Base-by-base conservation (phyloP, 1,140 invertebrate genomes). In the Globodera rostochiensis region DNA sequence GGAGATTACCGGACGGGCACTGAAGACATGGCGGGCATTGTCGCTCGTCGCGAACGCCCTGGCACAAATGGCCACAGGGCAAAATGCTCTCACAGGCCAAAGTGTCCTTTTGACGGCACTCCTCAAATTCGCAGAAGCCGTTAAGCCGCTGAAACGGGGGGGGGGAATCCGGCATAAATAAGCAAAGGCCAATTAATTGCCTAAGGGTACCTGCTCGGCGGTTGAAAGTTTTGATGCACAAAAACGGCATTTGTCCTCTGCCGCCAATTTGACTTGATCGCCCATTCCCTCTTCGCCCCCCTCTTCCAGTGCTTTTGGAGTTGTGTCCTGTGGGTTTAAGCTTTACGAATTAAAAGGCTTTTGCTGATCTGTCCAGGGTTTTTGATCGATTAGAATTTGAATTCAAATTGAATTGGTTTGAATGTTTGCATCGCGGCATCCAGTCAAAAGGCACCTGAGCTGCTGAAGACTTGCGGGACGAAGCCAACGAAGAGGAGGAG, bases 61-160 rank as follows among this genome's bases (percentile, higher is more conserved):
- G 94, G 90, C 97, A 99, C 81, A 94, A 91, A 90, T 99, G 97
- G 0, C 96, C 95, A 90, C 97, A 98, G 0, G 92, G 87, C 74
- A 95, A 92, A 11, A 94, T 92, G 84, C 94, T 95, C 4, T 91
- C 92, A 90, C 96, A 98, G 1, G 95, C 95, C 73, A 93, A 94
- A 80, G 93, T 92, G 1, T 80, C 57, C 46, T 77, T 85, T 90
- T 94, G 93, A 91, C 94, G 94, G 90, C 97, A 98, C 86, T 98
- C 96, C 15, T 94, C 93, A 88, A 97, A 95, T 7, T 94, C 93
- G 88, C 97, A 98, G 3, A 98, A 93, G 87, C 96, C 96, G 6
- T 95, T 95, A 46, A 79, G 67, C 57, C 46, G 76, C 77, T 79
- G 9, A 71, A 79, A 13, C 3, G 6, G 45, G 4, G 71, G 60